Conservation (phyloP, 2,888 invertebrate genomes). For the Pristionchus arcanus region DNA sequence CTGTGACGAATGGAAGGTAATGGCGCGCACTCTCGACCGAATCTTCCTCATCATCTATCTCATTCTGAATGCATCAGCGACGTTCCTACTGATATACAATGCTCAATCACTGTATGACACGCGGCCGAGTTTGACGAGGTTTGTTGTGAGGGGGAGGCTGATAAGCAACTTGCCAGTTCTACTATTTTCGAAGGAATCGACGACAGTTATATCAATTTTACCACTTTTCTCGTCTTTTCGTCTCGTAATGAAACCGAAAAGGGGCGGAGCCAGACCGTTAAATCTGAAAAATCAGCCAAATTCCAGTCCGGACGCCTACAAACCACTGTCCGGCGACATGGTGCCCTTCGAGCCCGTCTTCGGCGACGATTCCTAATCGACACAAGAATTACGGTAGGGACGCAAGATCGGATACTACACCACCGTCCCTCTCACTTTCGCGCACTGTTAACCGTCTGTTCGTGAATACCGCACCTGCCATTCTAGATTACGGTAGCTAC, state of each 20-base stretch:
- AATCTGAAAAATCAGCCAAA: neutral
- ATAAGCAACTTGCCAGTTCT: no score
- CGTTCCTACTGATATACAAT: conserved; percentile 44
- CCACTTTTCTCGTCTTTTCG: no score
- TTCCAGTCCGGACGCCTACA: conserved; percentile 61
- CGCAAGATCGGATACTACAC: neutral
- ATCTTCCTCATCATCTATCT: conserved; percentile 67
- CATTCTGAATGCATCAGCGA: conserved; percentile 62
- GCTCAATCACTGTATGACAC: conserved; percentile 49
- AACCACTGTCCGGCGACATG: conserved; percentile 65
- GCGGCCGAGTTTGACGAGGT: conserved; percentile 47
- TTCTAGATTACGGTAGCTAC: neutral
- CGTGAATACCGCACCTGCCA: no score
- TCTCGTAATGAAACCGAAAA: neutral
- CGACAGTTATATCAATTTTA: no score
- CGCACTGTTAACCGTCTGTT: no score
- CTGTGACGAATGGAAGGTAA: conserved; percentile 70
- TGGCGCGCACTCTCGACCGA: conserved; percentile 68
- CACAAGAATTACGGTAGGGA: neutral
- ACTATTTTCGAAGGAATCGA: no score
- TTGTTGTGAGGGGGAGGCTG: no score
- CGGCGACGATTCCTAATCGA: neutral
- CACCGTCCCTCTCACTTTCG: no score
- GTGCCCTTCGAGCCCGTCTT: conserved; percentile 56
- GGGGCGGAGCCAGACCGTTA: neutral